Evolutionary conservation across 2,888 invertebrate species (phyloP).

Genomic region (Aspidiotus rigidus): DNA sequence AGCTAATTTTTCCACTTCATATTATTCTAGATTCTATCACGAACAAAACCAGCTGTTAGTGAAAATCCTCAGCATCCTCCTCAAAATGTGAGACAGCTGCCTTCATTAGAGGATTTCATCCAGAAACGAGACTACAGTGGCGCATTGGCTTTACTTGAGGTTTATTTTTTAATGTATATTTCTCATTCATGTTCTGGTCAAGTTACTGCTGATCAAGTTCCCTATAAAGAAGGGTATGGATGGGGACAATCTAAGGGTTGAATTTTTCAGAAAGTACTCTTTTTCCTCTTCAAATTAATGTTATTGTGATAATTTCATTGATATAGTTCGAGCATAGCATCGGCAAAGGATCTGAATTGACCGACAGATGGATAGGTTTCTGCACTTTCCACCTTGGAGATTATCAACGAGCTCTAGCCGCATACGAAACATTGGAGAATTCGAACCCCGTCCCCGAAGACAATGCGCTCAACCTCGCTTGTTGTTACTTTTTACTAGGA

Average conservation of each 20-base stretch:
- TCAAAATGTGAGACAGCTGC: conserved; percentile 30
- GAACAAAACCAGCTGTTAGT: conserved; percentile 61
- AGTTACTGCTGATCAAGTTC: too few relatives aligned
- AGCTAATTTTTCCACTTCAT: conserved; percentile 32
- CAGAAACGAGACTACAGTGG: conserved; percentile 86
- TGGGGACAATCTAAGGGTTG: too few relatives aligned
- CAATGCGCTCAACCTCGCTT: conserved; percentile 70
- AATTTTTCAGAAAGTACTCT: too few relatives aligned
- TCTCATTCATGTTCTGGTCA: too few relatives aligned
- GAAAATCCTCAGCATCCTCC: conserved; percentile 46
- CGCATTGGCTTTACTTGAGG: conserved; percentile 84
- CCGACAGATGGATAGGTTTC: conserved; percentile 83
- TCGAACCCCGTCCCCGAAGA: conserved; percentile 51
- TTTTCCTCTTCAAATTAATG: too few relatives aligned
- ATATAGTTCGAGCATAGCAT: conserved; percentile 39
- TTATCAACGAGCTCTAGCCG: conserved; percentile 69
- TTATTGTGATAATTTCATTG: conserved; percentile 16
- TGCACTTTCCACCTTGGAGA: conserved; percentile 94
- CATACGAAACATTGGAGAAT: conserved; percentile 55
- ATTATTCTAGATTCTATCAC: conserved; percentile 61
- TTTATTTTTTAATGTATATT: conserved; percentile 43
- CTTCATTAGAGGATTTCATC: conserved; percentile 72
- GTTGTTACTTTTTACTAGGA: conserved; percentile 91
- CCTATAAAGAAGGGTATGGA: too few relatives aligned
- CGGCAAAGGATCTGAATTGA: conserved; percentile 43